Conservation (phyloP, 2,888 invertebrate species). For the Drosophila cracens region DNA sequence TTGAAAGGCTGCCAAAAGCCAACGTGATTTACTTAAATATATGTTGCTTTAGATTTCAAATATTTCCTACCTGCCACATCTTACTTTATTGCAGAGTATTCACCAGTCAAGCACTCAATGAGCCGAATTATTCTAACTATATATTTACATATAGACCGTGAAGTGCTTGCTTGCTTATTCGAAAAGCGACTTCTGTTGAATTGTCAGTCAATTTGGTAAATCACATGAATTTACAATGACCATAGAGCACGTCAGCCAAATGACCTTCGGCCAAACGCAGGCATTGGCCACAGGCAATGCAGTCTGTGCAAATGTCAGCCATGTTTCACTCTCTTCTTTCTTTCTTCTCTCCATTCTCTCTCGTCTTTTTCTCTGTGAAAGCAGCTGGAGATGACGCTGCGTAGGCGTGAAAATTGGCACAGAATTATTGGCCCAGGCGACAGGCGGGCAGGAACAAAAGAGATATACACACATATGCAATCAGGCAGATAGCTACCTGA, state of each 20-base stretch:
- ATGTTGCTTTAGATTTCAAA: neutral
- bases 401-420: slow-evolving; percentile 20
- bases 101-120: neutral
- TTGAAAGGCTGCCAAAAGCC: neutral
- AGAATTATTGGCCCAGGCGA: slow-evolving; percentile 18
- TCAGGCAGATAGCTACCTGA: slow-evolving; percentile 8
- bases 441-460: neutral
- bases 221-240: slow-evolving; percentile 39
- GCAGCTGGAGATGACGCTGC: slow-evolving; percentile 20
- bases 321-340: neutral
- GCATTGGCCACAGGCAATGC: slow-evolving; percentile 22
- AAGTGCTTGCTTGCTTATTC: slow-evolving; percentile 25
- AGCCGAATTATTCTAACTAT: neutral
- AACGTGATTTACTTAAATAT: neutral
- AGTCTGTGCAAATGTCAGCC: slow-evolving; percentile 25
- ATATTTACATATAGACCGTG: neutral
- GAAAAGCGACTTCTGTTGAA: slow-evolving; percentile 6
- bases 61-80: neutral
- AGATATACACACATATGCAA: slow-evolving; percentile 2
- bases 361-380: neutral
- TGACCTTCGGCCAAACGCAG: slow-evolving; percentile 35
- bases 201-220: neutral
- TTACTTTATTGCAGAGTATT: neutral
- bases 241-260: neutral
- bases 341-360: neutral